Base-by-base conservation (phyloP, 53 echinoderm and acorn worm species). In the Antedon mediterranea region DNA sequence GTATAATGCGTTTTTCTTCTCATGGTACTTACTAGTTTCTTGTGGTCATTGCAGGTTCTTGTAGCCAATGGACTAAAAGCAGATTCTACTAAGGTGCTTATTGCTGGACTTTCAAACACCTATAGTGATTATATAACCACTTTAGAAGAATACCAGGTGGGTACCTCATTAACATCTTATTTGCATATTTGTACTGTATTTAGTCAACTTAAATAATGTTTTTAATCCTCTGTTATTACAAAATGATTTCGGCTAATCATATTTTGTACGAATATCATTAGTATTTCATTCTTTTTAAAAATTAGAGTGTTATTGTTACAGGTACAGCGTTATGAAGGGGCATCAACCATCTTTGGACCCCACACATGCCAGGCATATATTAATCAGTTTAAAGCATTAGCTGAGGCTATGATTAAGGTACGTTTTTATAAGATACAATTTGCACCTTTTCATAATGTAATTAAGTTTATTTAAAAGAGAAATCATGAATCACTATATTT, bases 251-350 rank as follows among this genome's bases (percentile, higher is more conserved):
- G n/a, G n/a, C n/a, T n/a, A n/a, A n/a, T n/a, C n/a, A n/a, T n/a
- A n/a, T n/a, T n/a, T n/a, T n/a, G n/a, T n/a, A n/a, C n/a, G n/a
- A n/a, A n/a, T n/a, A n/a, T n/a, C n/a, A n/a, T n/a, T n/a, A n/a
- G n/a, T n/a, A n/a, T n/a, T n/a, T n/a, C n/a, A n/a, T n/a, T n/a
- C n/a, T n/a, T n/a, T n/a, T n/a, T n/a, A n/a, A n/a, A n/a, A n/a
- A n/a, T n/a, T n/a, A n/a, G n/a, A n/a, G n/a, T n/a, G n/a, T n/a
- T n/a, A n/a, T n/a, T n/a, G n/a, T n/a, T n/a, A 30, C 44, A 91
- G 91, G 81, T 94, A 31, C 94, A 94, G 75, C 84, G 91, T n/a
- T 94, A 94, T 57, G 91, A 94, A 34, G 94, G 89, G 0, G 94
- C 91, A 14, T 94, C 94, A 31, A 94, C 94, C 9, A 85, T 91